Evolutionary conservation across 2,888 invertebrate genomes (phyloP).

Genomic region (Ernsta delagoae): DNA sequence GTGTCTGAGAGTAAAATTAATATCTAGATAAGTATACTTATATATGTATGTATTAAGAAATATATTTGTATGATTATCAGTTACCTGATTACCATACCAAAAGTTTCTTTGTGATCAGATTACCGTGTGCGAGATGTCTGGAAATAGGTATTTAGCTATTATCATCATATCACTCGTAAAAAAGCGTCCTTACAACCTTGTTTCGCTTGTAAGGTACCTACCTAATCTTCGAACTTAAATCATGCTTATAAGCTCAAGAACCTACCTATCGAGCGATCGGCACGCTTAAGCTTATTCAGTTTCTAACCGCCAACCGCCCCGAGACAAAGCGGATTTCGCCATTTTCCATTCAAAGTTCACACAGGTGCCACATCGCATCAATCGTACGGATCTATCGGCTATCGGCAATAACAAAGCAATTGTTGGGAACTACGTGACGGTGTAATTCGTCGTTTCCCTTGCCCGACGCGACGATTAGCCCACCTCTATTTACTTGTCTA

Average conservation of each 20-base stretch:
- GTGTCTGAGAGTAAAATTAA: too few species aligned
- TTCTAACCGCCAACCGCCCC: slow-evolving; percentile 20
- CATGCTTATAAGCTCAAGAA: background rate
- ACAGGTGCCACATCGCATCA: slow-evolving; percentile 56
- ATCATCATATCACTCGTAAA: too few species aligned
- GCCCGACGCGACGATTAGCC: slow-evolving; percentile 80
- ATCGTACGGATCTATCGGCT: slow-evolving; percentile 63
- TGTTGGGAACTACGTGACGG: slow-evolving; percentile 75
- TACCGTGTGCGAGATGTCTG: too few species aligned
- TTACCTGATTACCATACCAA: too few species aligned
- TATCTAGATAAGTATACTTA: too few species aligned
- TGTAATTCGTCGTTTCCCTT: slow-evolving; percentile 83
- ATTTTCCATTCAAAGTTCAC: slow-evolving; percentile 47
- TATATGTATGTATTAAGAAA: too few species aligned
- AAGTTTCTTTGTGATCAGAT: too few species aligned
- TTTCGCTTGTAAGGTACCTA: background rate
- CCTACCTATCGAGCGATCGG: background rate
- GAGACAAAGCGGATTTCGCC: slow-evolving; percentile 22
- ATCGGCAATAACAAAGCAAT: slow-evolving; percentile 77
- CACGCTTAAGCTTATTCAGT: background rate
- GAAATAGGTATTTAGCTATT: too few species aligned
- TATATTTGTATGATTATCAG: too few species aligned
- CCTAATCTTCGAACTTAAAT: background rate
- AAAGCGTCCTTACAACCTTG: too few species aligned
- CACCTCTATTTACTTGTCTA: slow-evolving; percentile 83